Evolutionary conservation across 2,797 vertebrate species (phyloP).

Genomic region (Malurus splendens): DNA sequence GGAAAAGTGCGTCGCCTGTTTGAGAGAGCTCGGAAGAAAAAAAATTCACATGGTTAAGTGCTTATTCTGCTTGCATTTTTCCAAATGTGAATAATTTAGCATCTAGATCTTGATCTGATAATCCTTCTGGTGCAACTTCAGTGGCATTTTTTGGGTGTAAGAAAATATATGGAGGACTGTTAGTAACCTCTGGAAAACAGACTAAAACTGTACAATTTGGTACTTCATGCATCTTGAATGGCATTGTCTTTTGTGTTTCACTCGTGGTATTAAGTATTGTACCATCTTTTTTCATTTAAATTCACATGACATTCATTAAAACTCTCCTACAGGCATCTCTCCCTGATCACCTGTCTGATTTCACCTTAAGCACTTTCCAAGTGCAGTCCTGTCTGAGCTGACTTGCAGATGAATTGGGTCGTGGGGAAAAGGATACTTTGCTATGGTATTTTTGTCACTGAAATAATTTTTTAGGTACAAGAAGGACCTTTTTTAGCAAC

Average conservation of each 20-base stretch:
- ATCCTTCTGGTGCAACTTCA: neutral
- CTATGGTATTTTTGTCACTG: conserved; percentile 32
- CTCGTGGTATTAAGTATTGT: neutral
- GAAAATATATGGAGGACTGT: neutral
- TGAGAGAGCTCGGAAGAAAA: neutral
- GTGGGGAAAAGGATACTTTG: conserved; percentile 40
- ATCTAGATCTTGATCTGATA: neutral
- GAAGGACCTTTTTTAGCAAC: conserved; percentile 26
- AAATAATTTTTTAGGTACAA: conserved; percentile 44
- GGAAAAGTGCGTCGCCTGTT: neutral
- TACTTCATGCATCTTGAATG: neutral
- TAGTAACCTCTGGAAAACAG: neutral
- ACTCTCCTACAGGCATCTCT: neutral
- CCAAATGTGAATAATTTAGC: neutral
- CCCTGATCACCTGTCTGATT: neutral
- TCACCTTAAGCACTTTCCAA: neutral
- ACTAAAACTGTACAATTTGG: neutral
- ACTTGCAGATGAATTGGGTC: neutral
- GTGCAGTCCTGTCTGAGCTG: neutral
- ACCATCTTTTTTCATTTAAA: neutral
- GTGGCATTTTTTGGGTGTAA: neutral
- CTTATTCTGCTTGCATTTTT: neutral
- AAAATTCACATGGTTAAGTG: neutral
- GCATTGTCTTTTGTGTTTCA: neutral
- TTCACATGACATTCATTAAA: neutral